Conservation (phyloP, 2,888 invertebrate genomes). For the Drosophila algonquin region DNA sequence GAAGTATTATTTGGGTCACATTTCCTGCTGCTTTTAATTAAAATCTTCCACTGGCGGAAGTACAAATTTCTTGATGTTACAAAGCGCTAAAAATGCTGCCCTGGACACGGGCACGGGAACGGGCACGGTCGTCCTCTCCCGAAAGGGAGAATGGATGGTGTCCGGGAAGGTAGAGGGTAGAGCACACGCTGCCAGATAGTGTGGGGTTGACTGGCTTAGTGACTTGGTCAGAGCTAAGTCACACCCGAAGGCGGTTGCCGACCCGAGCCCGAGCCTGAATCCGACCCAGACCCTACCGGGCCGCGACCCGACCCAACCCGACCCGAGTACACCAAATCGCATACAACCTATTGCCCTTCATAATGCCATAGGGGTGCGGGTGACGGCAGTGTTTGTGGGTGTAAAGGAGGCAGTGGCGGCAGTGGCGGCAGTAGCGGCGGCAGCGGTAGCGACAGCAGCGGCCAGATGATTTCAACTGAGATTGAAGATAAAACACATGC, state of each 20-base stretch:
- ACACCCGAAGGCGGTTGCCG: slow-evolving; percentile 49
- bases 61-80: slow-evolving; percentile 70
- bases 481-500: slow-evolving; percentile 78
- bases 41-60: slow-evolving; percentile 74
- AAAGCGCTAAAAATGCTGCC: slow-evolving; percentile 55
- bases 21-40: slow-evolving; percentile 80
- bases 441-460: slow-evolving; percentile 2
- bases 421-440: slow-evolving; percentile 28
- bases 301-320: slow-evolving; percentile 25
- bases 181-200: slow-evolving; percentile 4
- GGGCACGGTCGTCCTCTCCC: background rate
- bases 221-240: slow-evolving; percentile 58
- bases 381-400: background rate
- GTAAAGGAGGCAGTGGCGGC: background rate
- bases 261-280: slow-evolving; percentile 43
- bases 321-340: slow-evolving; percentile 34
- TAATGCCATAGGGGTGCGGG: slow-evolving; percentile 45
- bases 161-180: background rate
- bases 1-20: slow-evolving; percentile 80
- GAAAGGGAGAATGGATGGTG: too few relatives aligned
- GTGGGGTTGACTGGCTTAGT: slow-evolving; percentile 50
- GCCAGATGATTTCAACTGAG: slow-evolving; percentile 76
- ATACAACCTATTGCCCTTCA: slow-evolving; percentile 77
- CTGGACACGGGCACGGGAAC: slow-evolving; percentile 31
- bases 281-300: slow-evolving; percentile 51